phyloP scores from a whole-genome alignment of 2,797 vertebrate species.

The Avahi laniger region DNA sequence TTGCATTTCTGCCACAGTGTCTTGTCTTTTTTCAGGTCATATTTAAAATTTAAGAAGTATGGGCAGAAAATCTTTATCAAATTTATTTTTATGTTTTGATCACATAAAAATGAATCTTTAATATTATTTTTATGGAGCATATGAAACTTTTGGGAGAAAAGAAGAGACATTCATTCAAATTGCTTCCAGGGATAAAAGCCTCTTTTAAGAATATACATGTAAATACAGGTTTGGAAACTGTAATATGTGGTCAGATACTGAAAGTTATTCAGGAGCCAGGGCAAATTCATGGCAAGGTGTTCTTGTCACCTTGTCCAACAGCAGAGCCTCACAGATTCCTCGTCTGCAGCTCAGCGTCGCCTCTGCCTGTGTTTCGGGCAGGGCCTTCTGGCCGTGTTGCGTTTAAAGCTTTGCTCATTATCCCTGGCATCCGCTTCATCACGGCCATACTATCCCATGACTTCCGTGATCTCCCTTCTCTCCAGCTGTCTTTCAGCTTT shows the following conservation, averaged over 20 bases:
- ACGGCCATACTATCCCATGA: fast-evolving
- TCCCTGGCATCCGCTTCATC: not conserved
- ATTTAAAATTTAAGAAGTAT: not conserved
- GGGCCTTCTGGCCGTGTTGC: not conserved
- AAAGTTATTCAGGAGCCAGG: not conserved
- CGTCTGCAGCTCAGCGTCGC: not conserved
- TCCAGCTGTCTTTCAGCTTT: not conserved
- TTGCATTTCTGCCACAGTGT: not conserved
- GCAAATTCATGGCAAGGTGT: not conserved
- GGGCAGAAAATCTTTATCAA: not conserved
- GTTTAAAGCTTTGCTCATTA: not conserved
- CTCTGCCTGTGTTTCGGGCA: not conserved
- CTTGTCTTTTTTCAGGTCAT: not conserved
- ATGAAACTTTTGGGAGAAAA: slow-evolving; percentile 15
- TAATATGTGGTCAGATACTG: not conserved
- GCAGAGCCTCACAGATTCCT: too few relatives aligned
- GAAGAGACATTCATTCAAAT: not conserved
- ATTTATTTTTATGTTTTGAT: not conserved
- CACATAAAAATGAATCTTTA: not conserved
- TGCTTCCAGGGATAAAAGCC: not conserved
- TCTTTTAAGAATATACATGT: not conserved
- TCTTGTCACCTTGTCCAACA: not conserved
- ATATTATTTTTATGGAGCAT: not conserved
- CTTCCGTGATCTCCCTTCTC: not conserved
- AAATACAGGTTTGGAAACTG: not conserved